phyloP scores from a whole-genome alignment of 2,113 vertebrate genomes.

The Bolborhynchus lineola region DNA sequence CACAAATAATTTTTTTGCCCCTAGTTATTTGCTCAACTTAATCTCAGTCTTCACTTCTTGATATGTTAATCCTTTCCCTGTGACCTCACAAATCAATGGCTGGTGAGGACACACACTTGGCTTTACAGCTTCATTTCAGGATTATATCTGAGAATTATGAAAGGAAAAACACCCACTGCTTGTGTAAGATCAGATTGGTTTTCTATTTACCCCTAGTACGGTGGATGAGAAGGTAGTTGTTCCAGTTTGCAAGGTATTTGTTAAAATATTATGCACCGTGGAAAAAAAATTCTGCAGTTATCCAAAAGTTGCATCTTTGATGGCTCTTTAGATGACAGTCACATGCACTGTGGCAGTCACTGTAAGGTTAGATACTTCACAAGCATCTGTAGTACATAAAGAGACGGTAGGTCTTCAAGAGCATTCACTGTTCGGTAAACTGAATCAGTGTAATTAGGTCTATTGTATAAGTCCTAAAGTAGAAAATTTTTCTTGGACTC shows the following conservation, averaged over 20 bases:
- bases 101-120: not conserved
- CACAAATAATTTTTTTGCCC: not conserved
- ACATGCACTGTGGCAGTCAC: not conserved
- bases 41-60: not conserved
- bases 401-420: not conserved
- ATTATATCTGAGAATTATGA: not conserved
- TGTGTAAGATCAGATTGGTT: not conserved
- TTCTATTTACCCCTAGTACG: not conserved
- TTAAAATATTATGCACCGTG: not conserved
- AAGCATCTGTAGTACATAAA: not conserved
- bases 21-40: not conserved
- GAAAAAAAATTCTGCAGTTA: not conserved
- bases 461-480: not conserved
- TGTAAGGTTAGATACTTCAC: not conserved
- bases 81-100: not conserved
- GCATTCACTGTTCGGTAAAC: not conserved
- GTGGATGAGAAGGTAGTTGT: not conserved
- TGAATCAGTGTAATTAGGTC: not conserved
- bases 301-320: not conserved
- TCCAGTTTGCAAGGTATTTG: not conserved
- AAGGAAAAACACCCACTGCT: not conserved
- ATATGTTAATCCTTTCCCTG: not conserved
- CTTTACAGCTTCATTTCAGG: not conserved
- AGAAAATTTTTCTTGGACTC: not conserved
- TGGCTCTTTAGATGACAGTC: not conserved